Percentiles rank a stretch among this genome's conserved stretches.
Evolutionary conservation across 2,113 vertebrate genomes (phyloP).

Genomic region (Rhea pennata): DNA sequence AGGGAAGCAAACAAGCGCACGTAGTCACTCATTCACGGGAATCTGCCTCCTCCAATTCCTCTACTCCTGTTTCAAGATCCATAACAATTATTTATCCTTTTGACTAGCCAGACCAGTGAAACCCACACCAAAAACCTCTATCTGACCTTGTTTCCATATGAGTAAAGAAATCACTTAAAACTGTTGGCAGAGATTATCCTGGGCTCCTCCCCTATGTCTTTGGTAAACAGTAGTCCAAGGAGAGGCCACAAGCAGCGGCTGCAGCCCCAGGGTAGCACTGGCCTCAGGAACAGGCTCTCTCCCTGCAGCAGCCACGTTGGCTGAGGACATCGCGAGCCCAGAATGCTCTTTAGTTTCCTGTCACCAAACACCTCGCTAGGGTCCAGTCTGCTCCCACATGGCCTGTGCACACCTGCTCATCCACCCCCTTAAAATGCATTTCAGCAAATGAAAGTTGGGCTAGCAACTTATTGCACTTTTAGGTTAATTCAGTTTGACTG

Average conservation of each 20-base stretch:
- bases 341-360: neutral
- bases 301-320: neutral
- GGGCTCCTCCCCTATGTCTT: fast-evolving
- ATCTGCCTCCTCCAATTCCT: neutral
- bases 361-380: fast-evolving
- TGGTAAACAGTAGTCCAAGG: neutral
- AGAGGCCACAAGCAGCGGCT: neutral
- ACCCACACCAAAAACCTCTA: neutral
- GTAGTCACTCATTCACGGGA: neutral
- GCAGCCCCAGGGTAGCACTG: neutral
- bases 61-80: neutral
- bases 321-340: no score
- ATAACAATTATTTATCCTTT: neutral
- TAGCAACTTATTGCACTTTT: neutral
- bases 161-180: neutral
- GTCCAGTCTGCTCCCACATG: neutral
- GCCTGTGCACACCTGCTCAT: fast-evolving
- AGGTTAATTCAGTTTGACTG: neutral
- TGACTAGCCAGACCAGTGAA: neutral
- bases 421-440: neutral
- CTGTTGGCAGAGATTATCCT: neutral
- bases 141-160: neutral
- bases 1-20: neutral
- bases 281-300: neutral
- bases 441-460: neutral